These are phyloP conservation scores for Diorhabda sublineata DNA, from an alignment of 1,140 invertebrate genomes.

Conservation along the genomic window DNA sequence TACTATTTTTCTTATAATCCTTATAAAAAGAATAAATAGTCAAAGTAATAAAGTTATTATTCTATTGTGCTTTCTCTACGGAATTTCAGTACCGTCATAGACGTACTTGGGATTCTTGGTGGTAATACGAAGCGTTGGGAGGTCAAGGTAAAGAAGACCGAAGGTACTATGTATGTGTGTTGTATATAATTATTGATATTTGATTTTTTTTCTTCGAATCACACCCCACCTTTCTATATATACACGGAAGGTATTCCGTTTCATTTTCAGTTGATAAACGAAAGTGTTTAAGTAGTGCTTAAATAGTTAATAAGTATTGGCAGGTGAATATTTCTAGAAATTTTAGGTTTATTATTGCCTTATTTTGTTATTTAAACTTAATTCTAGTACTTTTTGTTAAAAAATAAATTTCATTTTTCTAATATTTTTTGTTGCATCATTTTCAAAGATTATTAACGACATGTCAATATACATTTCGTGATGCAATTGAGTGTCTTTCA, in stretches of 20 bases:
- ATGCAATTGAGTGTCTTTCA: too few species aligned
- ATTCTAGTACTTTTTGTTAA: too few species aligned
- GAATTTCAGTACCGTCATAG: not conserved
- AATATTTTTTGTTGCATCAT: too few species aligned
- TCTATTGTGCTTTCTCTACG: not conserved
- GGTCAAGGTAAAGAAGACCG: conserved; percentile 39
- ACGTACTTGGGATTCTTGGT: conserved; percentile 17
- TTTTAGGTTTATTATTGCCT: too few species aligned
- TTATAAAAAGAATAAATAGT: too few species aligned
- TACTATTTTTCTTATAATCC: too few species aligned
- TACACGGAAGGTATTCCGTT: not conserved
- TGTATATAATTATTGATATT: not conserved
- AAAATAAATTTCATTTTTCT: too few species aligned
- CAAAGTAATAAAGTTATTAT: too few species aligned
- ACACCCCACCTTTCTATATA: not conserved
- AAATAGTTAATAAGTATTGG: not conserved
- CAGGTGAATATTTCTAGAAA: too few species aligned
- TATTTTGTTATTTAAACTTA: too few species aligned
- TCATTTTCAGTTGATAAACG: not conserved
- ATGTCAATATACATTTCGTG: too few species aligned
- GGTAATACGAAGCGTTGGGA: conserved; percentile 9
- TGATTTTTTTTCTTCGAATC: not conserved
- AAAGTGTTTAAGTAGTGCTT: not conserved
- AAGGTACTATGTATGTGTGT: conserved; percentile 18
- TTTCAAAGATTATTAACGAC: too few species aligned